A percentile compares a stretch with the other conserved stretches of the same genome.
These are phyloP conservation scores for Synanceia verrucosa DNA, from an alignment of 2,797 vertebrate genomes.

Conservation along the genomic window DNA sequence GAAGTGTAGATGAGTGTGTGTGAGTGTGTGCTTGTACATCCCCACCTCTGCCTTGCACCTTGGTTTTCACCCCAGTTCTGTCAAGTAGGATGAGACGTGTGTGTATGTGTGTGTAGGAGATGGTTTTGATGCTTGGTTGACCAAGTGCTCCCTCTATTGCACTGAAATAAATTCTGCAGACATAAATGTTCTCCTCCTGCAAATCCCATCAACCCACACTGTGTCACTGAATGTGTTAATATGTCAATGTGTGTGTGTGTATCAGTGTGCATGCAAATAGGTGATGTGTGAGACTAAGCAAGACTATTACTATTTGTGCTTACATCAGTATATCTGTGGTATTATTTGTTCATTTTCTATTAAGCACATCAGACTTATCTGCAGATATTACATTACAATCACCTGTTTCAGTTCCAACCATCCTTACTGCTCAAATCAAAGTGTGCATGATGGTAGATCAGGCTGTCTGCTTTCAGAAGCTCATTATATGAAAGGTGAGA, in stretches of 20 bases:
- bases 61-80: conserved; percentile 26
- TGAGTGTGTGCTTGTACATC: background rate
- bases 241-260: background rate
- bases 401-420: background rate
- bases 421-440: background rate
- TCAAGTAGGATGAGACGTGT: conserved; percentile 2
- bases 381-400: background rate
- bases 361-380: background rate
- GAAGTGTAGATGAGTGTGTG: background rate
- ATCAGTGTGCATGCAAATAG: background rate
- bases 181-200: background rate
- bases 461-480: background rate
- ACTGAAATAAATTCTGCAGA: conserved; percentile 29
- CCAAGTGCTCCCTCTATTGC: conserved; percentile 28
- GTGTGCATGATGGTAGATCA: background rate
- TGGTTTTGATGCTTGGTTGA: conserved; percentile 29
- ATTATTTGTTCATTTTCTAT: background rate
- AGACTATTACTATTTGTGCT: background rate
- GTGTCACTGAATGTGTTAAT: background rate
- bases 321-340: background rate
- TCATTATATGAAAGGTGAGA: conserved; percentile 4
- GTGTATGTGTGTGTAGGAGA: background rate
- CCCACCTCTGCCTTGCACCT: background rate
- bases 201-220: conserved; percentile 2
- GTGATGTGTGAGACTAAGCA: background rate